Percentiles rank a stretch among this genome's conserved stretches.
Evolutionary conservation across 1,140 invertebrate species (phyloP).

Genomic region (Drosophila guanche): DNA sequence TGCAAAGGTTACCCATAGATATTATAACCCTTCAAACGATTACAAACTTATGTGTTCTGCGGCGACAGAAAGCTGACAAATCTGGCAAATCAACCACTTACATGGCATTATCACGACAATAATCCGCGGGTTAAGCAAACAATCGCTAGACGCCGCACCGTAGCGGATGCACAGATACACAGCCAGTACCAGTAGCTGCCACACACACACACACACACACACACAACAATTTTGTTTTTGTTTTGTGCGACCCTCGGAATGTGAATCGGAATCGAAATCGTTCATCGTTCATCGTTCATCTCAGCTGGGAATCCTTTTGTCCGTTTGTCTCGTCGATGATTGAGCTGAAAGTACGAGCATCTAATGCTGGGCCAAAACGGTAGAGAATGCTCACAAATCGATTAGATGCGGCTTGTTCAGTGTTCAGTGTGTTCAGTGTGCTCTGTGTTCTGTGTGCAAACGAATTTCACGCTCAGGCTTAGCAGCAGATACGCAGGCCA

Average conservation of each 20-base stretch:
- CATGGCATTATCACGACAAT: conserved; percentile 56
- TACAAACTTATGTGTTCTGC: too few relatives aligned
- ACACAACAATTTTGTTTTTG: too few relatives aligned
- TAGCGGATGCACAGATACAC: conserved; percentile 4
- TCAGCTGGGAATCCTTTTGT: conserved; percentile 55
- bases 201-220: too few relatives aligned
- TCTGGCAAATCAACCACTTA: conserved; percentile 51
- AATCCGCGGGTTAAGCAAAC: conserved; percentile 34
- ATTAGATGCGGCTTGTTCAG: conserved; percentile 73
- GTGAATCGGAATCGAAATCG: background rate
- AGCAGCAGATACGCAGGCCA: conserved; percentile 46
- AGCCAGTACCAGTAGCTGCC: conserved; percentile 5
- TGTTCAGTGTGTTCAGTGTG: conserved; percentile 24
- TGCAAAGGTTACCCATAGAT: conserved; percentile 1
- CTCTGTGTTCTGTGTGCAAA: conserved; percentile 50
- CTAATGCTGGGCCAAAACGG: conserved; percentile 23
- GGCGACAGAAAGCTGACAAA: conserved; percentile 5
- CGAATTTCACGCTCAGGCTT: conserved; percentile 64
- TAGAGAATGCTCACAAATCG: conserved; percentile 46
- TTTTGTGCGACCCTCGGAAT: background rate
- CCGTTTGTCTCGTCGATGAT: conserved; percentile 32
- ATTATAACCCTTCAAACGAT: too few relatives aligned
- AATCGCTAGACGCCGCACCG: conserved; percentile 35
- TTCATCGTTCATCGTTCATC: conserved; percentile 32
- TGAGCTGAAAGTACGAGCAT: conserved; percentile 37